Base-by-base conservation (phyloP, 2,113 vertebrate genomes). In the Leptobrachium ailaonicum region DNA sequence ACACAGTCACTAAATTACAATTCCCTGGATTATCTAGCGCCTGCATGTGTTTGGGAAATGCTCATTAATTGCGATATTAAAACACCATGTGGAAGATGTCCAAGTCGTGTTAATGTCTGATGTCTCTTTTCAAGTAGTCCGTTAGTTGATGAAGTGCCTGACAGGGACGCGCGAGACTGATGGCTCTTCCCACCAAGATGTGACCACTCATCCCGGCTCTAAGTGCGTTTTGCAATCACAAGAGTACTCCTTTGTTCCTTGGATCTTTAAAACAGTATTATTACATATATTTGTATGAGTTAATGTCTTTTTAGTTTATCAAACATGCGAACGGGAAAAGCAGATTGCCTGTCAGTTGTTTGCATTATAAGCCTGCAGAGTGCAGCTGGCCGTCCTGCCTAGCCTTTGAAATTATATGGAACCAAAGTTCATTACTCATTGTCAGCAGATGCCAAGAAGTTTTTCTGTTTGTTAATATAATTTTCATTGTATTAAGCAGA, bases 41-140 rank as follows among this genome's bases (percentile, higher is more conserved):
- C 60, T 66, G 44, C 71, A 56, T 41, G 50, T 68, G 71, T 75
- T 68, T 75, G 58, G 64, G 66, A 66, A 73, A 75, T 75, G 71
- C 60, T 81, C 73, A 81, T 81, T 75, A 81, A 81, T 81, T 75
- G 71, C 79, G 69, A 75, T 81, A 75, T 75, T 75, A 80, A 80
- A 80, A 80, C 63, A 80, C 73, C 79, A 62, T 81, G 71, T 81
- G 79, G 79, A 81, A 81, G 67, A 75, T 41, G 56, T 75, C 71
- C 71, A 75, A 67, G 43, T 62, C 66, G 71, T 42, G 78, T 32
- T 32, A 32, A 32, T 32, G 20, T 69, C 69, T 74, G 72, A 75
- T 69, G 53, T 62, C 72, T 75, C 64, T 69, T 66, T 60, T 81
- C 79, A 81, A 47, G 41, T 50, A 45, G 72, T 60, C 78, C 79